Evolutionary conservation across 2,888 invertebrate species (phyloP).

Genomic region (Morpho achilles): DNA sequence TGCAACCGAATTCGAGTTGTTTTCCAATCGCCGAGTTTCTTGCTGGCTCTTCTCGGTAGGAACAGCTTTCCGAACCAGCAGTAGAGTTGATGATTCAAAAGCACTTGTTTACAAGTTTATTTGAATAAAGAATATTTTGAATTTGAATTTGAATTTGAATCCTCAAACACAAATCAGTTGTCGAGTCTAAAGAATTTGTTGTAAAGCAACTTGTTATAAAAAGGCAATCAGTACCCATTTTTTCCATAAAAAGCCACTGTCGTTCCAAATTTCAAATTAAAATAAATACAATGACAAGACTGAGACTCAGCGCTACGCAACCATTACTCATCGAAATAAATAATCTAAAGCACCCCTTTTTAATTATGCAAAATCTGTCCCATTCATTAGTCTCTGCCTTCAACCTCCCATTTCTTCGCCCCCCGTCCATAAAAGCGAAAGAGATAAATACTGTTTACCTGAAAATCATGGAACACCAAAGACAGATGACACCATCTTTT

Average conservation of each 20-base stretch:
- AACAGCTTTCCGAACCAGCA: no score
- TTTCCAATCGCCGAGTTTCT: no score
- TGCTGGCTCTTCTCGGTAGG: no score
- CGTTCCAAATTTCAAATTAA: constrained; percentile 26
- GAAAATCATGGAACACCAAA: constrained; percentile 58
- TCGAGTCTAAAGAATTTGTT: no score
- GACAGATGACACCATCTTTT: constrained; percentile 61
- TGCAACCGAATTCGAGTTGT: no score
- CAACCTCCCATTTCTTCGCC: constrained; percentile 19
- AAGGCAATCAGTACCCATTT: constrained; percentile 13
- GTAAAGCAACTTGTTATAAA: background rate
- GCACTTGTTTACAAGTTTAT: no score
- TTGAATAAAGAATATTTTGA: no score
- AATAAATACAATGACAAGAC: constrained; percentile 31
- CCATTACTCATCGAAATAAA: constrained; percentile 69
- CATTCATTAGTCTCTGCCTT: constrained; percentile 49
- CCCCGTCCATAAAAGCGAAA: constrained; percentile 35
- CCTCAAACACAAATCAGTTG: no score
- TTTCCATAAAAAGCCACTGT: constrained; percentile 10
- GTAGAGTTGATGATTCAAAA: no score
- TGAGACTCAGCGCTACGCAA: constrained; percentile 35
- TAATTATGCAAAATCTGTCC: constrained; percentile 75
- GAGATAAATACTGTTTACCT: constrained; percentile 63
- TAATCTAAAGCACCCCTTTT: constrained; percentile 67
- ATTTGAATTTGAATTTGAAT: no score